Evolutionary conservation across 2,797 vertebrate genomes (phyloP), one percentile per base, ranked within the genome.

Genomic region (Dryobates pubescens): DNA sequence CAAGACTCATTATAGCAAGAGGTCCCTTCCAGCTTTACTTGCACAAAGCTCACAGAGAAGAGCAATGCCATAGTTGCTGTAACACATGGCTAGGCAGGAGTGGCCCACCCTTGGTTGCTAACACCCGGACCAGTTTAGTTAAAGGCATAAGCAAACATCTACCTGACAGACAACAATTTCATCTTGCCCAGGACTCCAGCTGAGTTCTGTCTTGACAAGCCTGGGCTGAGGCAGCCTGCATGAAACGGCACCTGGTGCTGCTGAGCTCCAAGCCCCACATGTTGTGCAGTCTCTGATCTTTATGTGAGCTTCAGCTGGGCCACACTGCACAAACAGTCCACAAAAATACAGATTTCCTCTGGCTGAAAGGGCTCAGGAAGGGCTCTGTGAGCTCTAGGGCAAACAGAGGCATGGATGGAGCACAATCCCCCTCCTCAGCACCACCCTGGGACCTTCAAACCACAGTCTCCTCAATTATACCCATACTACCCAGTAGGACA

Each of bases 241-340:
- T 1, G 0, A 47, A 77, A 47, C 1, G 10, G 45, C 8, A 15
- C 47, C 23, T 1, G 0, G 34, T 2, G 12, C 1, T 12, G n/a
- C 71, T 38, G 24, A 69, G 87, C 82, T 59, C 49, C 61, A 43
- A 36, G 30, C 4, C 29, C 53, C 53, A 71, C 10, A 16, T 1
- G 2, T 3, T 65, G 36, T 8, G 57, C 7, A 13, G 61, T 36
- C 30, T n/a, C 67, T 45, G 51, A 58, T 2, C 5, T 11, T 74
- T 11, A 6, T 7, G 41, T 49, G 59, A 75, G 45, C 57, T 43
- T 61, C n/a, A 23, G 69, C 29, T 22, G 43, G 43, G 36, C 51
- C 49, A 26, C 36, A 23, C 49, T 1, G 6, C n/a, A 57, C 34
- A 72, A 56, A 53, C 18, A 49, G 23, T 2, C 16, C 34, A 62